Evolutionary conservation across 2,888 invertebrate genomes (phyloP), one percentile per base, ranked within the genome.

Genomic region (Carpatolechia fugitivella): DNA sequence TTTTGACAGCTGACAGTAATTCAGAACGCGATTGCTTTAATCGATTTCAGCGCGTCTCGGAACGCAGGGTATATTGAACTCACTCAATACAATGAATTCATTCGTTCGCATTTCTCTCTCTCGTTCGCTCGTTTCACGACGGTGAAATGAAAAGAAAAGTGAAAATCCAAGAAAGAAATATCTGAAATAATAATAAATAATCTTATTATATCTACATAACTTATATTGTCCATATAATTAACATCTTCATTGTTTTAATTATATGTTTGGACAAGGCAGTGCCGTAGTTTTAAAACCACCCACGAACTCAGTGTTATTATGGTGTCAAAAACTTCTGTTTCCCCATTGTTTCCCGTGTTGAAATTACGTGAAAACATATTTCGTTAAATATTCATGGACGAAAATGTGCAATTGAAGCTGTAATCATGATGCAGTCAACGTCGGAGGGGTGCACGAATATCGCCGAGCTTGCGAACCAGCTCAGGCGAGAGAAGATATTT

Each of bases 401-500:
- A 72, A 14, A 66, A 76, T 78, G 78, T 74, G 56, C 73, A 69
- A 66, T 62, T 71, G 67, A 64, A 63, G 70, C 62, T 56, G 54
- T 60, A 62, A 81, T 69, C 66, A 88, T 82, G 82, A 90, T 90
- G 90, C 90, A 89, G 81, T 81, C 89, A 55, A 78, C 85, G 41
- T 80, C 89, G 18, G 90, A 89, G 60, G 86, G 88, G 58, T 87
- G 88, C 66, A 81, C 89, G 82, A 89, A 90, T 65, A 89, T 90
- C 60, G 84, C 89, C 54, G 90, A 90, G 69, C 68, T 91, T 62
- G 90, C 90, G 24, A 86, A 85, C 63, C 94, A 95, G 76, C 87
- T 97, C 64, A 92, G 95, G 56, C 93, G 96, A 76, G 98, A 98
- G 82, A 94, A 96, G 69, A 91, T 98, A 55, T 97, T 97, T 78